Base-by-base conservation (phyloP, 1,140 invertebrate genomes). In the Ceratoteleas bidentatus region DNA sequence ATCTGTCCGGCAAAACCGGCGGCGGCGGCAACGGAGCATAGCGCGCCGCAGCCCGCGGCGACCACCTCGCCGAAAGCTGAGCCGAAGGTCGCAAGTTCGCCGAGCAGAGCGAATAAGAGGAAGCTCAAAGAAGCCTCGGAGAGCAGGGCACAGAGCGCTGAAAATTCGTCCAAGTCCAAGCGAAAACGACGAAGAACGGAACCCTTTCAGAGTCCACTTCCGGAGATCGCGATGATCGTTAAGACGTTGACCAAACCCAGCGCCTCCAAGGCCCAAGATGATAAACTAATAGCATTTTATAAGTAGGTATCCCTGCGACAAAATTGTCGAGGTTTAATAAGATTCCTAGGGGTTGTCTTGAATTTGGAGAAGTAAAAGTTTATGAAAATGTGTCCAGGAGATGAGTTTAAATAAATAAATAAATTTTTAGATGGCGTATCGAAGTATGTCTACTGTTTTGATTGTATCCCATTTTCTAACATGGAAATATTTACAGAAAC, bases 201-300 rank as follows among this genome's bases (percentile, higher is more conserved):
- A 86, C 94, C 95, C 7, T 97, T 96, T 90, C 96, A 97, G 85
- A 96, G 95, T 77, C 96, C 96, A 0, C 90, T 95, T 33, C 95
- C 96, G 10, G 95, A 96, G 87, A 88, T 95, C n/a, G 94, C 94
- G 50, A 93, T 95, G 84, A 93, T 96, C 14, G 94, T 95, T 0
- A 96, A 96, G 87, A 94, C 93, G 11, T 91, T 94, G 11, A 94
- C 93, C 32, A 94, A 94, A 38, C 92, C 93, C 8, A 92, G 93
- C 11, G 91, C 93, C 49, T 89, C 92, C 0, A 94, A 94, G 85
- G 91, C 92, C 53, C 92, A 93, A 14, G 96, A 97, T 85, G 96
- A 97, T 64, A 97, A 97, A 89, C 93, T 97, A 24, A 96, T 96
- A 86, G 94, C 96, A 34, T 96, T 96, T 86, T 96, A 96, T 87